phyloP scores from a whole-genome alignment of 1,140 invertebrate species.

The Nasonia vitripennis region DNA sequence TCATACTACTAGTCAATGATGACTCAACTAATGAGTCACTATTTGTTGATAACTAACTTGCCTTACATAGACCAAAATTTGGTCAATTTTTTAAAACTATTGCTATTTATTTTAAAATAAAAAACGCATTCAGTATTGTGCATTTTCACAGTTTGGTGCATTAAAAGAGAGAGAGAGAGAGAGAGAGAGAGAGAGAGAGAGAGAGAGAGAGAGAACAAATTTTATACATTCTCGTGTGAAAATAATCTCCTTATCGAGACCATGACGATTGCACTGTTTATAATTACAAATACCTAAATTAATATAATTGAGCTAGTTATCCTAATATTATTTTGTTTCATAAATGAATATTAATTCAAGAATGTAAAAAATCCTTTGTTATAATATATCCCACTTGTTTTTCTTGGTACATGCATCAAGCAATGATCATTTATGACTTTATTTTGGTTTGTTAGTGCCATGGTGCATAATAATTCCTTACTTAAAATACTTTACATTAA shows the following conservation, averaged over 20 bases:
- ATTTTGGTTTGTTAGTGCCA: constrained; percentile 43
- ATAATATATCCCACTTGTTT: constrained; percentile 32
- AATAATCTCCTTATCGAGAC: constrained; percentile 59
- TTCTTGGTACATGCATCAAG: constrained; percentile 36
- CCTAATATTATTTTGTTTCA: constrained; percentile 35
- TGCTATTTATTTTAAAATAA: constrained; percentile 31
- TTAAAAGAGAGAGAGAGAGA: constrained; percentile 44
- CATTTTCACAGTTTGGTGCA: constrained; percentile 69
- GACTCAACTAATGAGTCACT: constrained; percentile 20
- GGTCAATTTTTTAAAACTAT: constrained; percentile 2
- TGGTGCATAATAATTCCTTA: constrained; percentile 35
- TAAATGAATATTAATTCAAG: constrained; percentile 41
- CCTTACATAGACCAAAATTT: constrained; percentile 7
- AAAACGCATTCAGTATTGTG: background rate
- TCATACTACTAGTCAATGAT: constrained; percentile 14
- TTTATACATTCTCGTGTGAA: constrained; percentile 55
- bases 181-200: background rate
- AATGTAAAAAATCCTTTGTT: constrained; percentile 38
- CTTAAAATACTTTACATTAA: constrained; percentile 40
- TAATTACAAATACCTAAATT: constrained; percentile 69
- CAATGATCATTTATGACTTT: constrained; percentile 31
- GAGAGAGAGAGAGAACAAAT: background rate
- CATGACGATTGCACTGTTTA: constrained; percentile 72
- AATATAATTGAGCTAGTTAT: constrained; percentile 63
- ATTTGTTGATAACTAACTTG: constrained; percentile 19